Conservation (phyloP, 1,140 invertebrate genomes). For the Meloidogyne floridensis region DNA sequence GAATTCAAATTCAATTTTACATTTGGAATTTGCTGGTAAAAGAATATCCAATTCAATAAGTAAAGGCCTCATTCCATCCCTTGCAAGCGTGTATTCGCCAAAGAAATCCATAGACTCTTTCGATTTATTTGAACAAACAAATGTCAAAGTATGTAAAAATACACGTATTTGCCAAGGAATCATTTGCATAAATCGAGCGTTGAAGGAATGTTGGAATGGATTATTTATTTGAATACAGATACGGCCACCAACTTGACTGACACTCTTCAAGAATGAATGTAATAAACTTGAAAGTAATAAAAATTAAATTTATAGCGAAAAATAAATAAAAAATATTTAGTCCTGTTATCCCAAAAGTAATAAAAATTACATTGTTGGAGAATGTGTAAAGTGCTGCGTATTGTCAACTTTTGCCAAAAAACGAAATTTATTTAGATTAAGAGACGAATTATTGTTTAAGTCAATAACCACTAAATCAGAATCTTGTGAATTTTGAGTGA, state of each 20-base stretch:
- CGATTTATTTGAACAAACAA: slow-evolving; percentile 20
- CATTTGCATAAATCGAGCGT: slow-evolving; percentile 35
- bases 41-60: slow-evolving; percentile 39
- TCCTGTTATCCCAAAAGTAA: not conserved
- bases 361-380: not conserved
- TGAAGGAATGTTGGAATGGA: slow-evolving; percentile 10
- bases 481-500: not conserved
- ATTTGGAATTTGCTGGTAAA: slow-evolving; percentile 36
- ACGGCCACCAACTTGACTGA: slow-evolving; percentile 31
- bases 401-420: not conserved
- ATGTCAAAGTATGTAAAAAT: slow-evolving; percentile 45
- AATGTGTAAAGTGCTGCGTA: not conserved
- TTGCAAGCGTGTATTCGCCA: slow-evolving; percentile 28
- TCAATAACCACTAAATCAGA: not conserved
- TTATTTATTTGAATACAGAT: slow-evolving; percentile 36
- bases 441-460: not conserved
- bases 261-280: slow-evolving; percentile 33
- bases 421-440: not conserved
- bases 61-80: slow-evolving; percentile 27
- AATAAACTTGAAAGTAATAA: slow-evolving; percentile 9
- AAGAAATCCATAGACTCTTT: not conserved
- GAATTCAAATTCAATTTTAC: slow-evolving; percentile 35
- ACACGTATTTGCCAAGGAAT: slow-evolving; percentile 47
- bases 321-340: not conserved
- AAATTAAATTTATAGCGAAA: not conserved